Evolutionary conservation across 2,113 vertebrate species (phyloP).

Genomic region (Gadus chalcogrammus): DNA sequence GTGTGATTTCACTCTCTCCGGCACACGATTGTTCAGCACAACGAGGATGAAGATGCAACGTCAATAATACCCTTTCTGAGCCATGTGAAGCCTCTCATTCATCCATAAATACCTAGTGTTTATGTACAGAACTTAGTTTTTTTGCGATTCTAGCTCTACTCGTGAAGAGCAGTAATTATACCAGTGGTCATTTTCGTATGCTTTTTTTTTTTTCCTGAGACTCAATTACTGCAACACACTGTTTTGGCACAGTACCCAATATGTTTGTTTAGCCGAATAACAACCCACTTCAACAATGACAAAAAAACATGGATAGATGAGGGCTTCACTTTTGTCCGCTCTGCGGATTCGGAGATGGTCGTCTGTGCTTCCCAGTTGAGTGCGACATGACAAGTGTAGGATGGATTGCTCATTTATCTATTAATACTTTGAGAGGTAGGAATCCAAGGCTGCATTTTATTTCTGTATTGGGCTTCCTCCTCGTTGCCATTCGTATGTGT

Average conservation of each 20-base stretch:
- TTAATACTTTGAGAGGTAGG: no score
- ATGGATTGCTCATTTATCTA: no score
- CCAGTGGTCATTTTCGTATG: neutral
- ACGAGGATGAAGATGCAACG: neutral
- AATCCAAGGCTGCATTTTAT: no score
- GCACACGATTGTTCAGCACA: slow-evolving; percentile 19
- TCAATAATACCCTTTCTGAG: slow-evolving; percentile 23
- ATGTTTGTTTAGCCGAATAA: slow-evolving; percentile 3
- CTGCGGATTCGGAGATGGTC: no score
- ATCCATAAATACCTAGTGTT: neutral
- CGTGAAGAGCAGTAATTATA: slow-evolving; percentile 9
- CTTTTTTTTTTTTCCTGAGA: neutral
- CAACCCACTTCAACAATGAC: slow-evolving; percentile 25
- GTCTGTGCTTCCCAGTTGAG: no score
- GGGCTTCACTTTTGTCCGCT: no score
- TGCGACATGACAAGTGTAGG: no score
- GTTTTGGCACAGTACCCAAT: neutral
- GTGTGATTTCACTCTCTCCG: neutral
- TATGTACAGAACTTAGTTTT: neutral
- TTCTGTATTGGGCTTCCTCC: no score
- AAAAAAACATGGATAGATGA: no score
- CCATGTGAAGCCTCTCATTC: neutral
- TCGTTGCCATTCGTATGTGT: no score
- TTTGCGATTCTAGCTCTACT: neutral
- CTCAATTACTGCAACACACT: slow-evolving; percentile 17